A percentile compares a stretch with the other conserved stretches of the same genome.
Evolutionary conservation across 2,113 vertebrate genomes (phyloP).

Genomic region (Dipodomys stephensi): DNA sequence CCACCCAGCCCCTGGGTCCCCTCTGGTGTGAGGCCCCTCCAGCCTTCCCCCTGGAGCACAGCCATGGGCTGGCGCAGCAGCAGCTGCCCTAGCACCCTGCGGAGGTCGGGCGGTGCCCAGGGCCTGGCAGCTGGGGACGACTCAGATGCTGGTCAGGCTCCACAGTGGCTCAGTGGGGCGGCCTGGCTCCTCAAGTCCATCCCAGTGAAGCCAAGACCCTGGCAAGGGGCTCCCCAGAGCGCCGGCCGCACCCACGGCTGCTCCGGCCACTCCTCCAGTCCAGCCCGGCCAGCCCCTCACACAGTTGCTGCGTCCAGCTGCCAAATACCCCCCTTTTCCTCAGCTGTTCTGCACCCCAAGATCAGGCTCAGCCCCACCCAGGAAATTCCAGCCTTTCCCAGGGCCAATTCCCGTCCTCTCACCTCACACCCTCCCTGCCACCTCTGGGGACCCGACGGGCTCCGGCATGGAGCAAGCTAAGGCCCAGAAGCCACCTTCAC

Average conservation of each 20-base stretch:
- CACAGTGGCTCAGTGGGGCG: not conserved
- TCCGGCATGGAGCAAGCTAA: rapidly evolving
- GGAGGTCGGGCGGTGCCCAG: too few species aligned
- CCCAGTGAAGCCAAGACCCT: not conserved
- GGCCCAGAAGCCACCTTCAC: not conserved
- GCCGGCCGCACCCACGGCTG: not conserved
- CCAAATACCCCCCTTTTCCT: not conserved
- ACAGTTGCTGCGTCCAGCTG: not conserved
- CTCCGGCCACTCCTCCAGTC: too few species aligned
- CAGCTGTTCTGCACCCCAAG: not conserved
- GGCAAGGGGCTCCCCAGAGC: not conserved
- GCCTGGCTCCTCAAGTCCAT: not conserved
- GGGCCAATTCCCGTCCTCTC: not conserved
- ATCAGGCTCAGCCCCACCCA: not conserved
- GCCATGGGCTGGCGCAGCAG: rapidly evolving
- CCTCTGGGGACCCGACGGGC: too few species aligned
- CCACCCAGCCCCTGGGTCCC: not conserved
- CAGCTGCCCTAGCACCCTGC: not conserved
- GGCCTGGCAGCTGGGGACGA: too few species aligned
- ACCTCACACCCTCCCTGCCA: not conserved
- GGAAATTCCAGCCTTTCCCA: not conserved
- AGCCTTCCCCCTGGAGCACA: not conserved
- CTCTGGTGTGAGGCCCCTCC: not conserved
- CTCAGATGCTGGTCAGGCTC: not conserved
- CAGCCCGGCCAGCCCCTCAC: too few species aligned